These are phyloP conservation scores for Lithosia quadra DNA, from an alignment of 2,888 invertebrate genomes.

Conservation along the genomic window DNA sequence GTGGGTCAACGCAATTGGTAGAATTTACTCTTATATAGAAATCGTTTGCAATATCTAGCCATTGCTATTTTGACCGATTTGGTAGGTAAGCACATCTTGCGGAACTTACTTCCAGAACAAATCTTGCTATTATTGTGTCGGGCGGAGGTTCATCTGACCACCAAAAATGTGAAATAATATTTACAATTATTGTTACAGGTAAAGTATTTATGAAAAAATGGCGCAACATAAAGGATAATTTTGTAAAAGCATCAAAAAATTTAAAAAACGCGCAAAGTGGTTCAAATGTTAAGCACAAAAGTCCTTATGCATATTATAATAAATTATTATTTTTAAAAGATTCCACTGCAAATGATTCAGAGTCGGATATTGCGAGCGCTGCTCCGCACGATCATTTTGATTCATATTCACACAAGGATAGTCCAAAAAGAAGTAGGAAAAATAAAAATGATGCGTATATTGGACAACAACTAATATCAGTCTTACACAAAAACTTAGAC, in stretches of 20 bases:
- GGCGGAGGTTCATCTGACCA: not conserved
- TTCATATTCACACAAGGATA: not conserved
- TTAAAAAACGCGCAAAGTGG: not conserved
- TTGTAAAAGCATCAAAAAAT: not conserved
- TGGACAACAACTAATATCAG: not conserved
- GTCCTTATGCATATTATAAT: slow-evolving; percentile 1
- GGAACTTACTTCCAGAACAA: too few relatives aligned
- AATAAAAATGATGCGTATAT: not conserved
- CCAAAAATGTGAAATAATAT: not conserved
- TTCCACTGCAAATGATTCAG: not conserved
- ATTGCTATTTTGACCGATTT: too few relatives aligned
- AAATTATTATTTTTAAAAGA: not conserved
- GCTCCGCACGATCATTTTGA: not conserved
- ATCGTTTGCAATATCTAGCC: too few relatives aligned
- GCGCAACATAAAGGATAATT: not conserved
- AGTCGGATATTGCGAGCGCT: not conserved
- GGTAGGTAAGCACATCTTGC: too few relatives aligned
- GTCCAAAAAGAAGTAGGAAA: not conserved
- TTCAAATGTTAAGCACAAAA: not conserved
- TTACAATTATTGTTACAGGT: not conserved
- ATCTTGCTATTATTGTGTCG: not conserved
- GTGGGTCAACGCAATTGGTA: too few relatives aligned
- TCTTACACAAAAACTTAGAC: not conserved
- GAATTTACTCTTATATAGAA: too few relatives aligned
- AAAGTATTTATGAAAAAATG: not conserved